Evolutionary conservation across 2,797 vertebrate genomes (phyloP), one percentile per base, ranked within the genome.

Genomic region (Sorex maritimensis): DNA sequence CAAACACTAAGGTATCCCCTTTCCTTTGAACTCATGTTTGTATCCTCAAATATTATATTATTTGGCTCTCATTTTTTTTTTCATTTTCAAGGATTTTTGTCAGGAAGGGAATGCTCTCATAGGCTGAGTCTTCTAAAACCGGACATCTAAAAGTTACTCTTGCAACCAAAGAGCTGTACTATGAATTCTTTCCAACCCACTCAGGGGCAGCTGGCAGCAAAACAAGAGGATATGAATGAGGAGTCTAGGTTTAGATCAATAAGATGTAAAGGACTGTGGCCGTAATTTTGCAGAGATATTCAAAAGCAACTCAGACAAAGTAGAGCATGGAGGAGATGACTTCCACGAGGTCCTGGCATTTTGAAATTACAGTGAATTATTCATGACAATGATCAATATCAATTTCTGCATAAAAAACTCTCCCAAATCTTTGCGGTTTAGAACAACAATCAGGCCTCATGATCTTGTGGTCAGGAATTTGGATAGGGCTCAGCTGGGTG

Each of bases 281-380:
- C 65, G 30, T 34, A 28, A 34, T 72, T 87, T 87, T 90, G 69
- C 87, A 81, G 69, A 95, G 14, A 46, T 61, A 13, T 77, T 84
- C 79, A 90, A 77, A 94, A 92, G 49, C 24, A 65, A 84, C 34
- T 84, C 44, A 80, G 23, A 90, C 23, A 80, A 75, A 71, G 6
- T 26, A 58, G 87, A 65, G 12, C 12, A 13, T 49, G 14, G 38
- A 41, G 2, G 38, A 84, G 44, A 74, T 9, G 28, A 77, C 24
- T 72, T 34, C 17, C 46, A 75, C 6, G 55, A 17, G 34, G 1
- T 71, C 24, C 63, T 71, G 44, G 8, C 15, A 84, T 84, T 94
- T 83, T 90, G 41, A 58, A 82, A 83, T 63, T 74, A 74, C 26
- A 63, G 79, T 58, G 26, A 82, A 90, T 87, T 69, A 63, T 84